Evolutionary conservation across 2,888 invertebrate species (phyloP).

Genomic region (Stenichneumon culpator): DNA sequence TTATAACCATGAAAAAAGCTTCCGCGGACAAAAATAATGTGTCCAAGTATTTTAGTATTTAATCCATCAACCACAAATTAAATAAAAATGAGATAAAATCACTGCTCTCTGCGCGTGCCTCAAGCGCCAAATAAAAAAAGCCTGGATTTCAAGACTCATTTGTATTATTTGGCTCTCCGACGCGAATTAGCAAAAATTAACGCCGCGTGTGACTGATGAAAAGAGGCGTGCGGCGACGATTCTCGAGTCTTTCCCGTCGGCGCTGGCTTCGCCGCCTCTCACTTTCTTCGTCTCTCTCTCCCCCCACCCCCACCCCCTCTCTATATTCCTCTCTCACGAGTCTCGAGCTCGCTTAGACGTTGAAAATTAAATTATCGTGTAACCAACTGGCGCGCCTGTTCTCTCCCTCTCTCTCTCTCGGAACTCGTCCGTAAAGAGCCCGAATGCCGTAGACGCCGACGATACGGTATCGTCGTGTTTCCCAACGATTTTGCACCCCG

Average conservation of each 20-base stretch:
- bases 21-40: too few relatives aligned
- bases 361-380: slow-evolving; percentile 80
- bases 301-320: not conserved
- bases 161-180: not conserved
- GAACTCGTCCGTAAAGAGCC: slow-evolving; percentile 19
- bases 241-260: slow-evolving; percentile 28
- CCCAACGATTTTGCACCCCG: slow-evolving; percentile 59
- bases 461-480: slow-evolving; percentile 38
- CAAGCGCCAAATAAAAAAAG: not conserved
- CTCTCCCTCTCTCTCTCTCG: slow-evolving; percentile 1
- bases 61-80: too few relatives aligned
- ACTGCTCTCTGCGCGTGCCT: not conserved
- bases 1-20: too few relatives aligned
- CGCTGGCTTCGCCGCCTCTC: slow-evolving; percentile 52
- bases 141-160: not conserved
- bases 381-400: slow-evolving; percentile 33
- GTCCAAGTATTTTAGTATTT: too few relatives aligned
- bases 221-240: not conserved
- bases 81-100: too few relatives aligned
- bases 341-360: slow-evolving; percentile 71
- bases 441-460: slow-evolving; percentile 39
- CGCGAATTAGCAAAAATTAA: slow-evolving; percentile 6
- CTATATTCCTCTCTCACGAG: slow-evolving; percentile 35
- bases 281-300: slow-evolving; percentile 15
- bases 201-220: slow-evolving; percentile 14